Evolutionary conservation across 2,113 vertebrate species (phyloP), one percentile per base, ranked within the genome.

Genomic region (Bagarius yarrelli): DNA sequence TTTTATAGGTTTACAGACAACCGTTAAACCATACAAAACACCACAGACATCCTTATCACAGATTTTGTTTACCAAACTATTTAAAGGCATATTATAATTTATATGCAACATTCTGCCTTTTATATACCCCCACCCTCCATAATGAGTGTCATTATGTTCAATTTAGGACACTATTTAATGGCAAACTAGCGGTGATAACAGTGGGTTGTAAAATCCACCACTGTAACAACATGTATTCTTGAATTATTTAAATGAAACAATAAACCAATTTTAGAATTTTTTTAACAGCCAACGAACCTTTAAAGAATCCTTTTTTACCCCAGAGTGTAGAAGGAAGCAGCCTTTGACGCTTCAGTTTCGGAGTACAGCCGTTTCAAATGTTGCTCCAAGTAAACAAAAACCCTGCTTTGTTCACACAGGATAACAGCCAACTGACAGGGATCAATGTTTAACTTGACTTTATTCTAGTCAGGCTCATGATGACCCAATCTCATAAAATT

Each of bases 371-470:
- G 44, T 55, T 61, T 30, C 59, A 81, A 57, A 53, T 64, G 79
- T 63, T 64, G 23, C 66, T 71, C 55, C 47, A 52, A 52, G 44
- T 61, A 61, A 73, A 80, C 25, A 72, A 50, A 61, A 16, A 19
- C 40, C 15, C 12, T 63, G 32, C 70, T 52, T 30, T 50, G 34
- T 8, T 75, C 71, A 16, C 21, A 40, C 8, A 81, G 70, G 27
- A 73, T 6, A 61, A 44, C 23, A 34, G 70, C 30, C 30, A 50
- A n/a, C 59, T 74, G 59, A 36, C 23, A 25, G 44, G 21, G 23
- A 73, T 73, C 50, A 73, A 73, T 23, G 70, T 27, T 73, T 73
- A 73, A 73, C 70, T 15, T 73, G 70, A 73, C 27, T 55, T 73
- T 34, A 34, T 55, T 9, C 47, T 34, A 50, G 47, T 71, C 47